These are phyloP conservation scores for Corythucha ciliata DNA, from an alignment of 2,888 invertebrate species.

Conservation along the genomic window DNA sequence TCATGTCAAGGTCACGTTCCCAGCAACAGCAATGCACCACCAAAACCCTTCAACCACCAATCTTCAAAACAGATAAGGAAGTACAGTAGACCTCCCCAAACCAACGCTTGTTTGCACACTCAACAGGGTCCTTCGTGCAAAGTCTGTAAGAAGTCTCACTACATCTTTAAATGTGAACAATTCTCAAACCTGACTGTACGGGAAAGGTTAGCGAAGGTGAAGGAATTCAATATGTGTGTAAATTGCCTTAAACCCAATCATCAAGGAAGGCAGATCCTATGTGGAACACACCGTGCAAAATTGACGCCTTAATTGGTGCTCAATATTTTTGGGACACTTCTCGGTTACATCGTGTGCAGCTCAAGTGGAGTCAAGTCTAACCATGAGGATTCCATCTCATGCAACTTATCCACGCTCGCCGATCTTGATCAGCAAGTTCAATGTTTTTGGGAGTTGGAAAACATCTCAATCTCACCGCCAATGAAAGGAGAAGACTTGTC, in stretches of 20 bases:
- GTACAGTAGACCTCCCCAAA: not conserved
- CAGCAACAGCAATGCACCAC: not conserved
- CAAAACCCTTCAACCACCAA: too few relatives aligned
- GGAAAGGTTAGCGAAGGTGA: too few relatives aligned
- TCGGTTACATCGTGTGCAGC: not conserved
- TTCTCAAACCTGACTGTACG: conserved; percentile 3
- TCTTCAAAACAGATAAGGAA: too few relatives aligned
- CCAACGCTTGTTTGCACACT: not conserved
- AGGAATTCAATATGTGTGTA: too few relatives aligned
- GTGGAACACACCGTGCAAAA: conserved; percentile 11
- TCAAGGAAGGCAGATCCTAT: too few relatives aligned
- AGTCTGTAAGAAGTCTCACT: too few relatives aligned
- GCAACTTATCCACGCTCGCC: conserved; percentile 1
- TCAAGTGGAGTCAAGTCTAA: not conserved
- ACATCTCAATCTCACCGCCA: too few relatives aligned
- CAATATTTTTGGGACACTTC: conserved; percentile 13
- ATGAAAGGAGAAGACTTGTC: not conserved
- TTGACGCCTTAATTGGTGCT: conserved; percentile 19
- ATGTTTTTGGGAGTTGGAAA: too few relatives aligned
- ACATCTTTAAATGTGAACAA: not conserved
- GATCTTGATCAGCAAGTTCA: conserved; percentile 6
- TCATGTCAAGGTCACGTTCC: not conserved
- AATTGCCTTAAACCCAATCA: too few relatives aligned
- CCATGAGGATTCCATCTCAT: not conserved
- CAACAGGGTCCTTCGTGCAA: too few relatives aligned